A percentile compares a stretch with the other conserved stretches of the same genome.
Conservation (phyloP, 2,888 invertebrate genomes). For the Apamea anceps region DNA sequence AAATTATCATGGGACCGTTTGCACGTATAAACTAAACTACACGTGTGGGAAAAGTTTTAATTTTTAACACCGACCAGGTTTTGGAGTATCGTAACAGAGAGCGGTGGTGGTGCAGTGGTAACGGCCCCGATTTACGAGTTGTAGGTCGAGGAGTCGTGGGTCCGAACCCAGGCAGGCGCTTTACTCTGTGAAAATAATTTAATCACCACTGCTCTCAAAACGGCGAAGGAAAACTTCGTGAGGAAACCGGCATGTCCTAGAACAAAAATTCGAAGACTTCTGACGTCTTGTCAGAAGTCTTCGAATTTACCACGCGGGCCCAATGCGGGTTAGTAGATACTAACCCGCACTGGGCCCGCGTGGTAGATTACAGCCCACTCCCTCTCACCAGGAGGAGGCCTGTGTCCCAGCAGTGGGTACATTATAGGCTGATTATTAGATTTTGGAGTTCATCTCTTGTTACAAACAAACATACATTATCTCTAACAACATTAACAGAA, state of each 20-base stretch:
- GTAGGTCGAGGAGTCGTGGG: neutral
- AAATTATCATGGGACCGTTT: slow-evolving; percentile 46
- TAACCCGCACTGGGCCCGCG: neutral
- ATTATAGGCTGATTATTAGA: neutral
- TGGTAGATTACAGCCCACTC: neutral
- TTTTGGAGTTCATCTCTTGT: neutral
- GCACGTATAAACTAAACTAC: slow-evolving; percentile 23
- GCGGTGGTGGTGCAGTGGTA: neutral
- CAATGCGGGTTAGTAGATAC: too few relatives aligned
- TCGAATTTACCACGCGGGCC: too few relatives aligned
- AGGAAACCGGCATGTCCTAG: too few relatives aligned
- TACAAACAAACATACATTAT: slow-evolving; percentile 16
- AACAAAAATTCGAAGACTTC: neutral
- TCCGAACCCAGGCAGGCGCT: too few relatives aligned
- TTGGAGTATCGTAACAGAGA: neutral
- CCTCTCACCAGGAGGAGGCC: neutral
- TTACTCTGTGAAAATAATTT: neutral
- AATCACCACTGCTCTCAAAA: neutral
- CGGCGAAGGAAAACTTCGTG: too few relatives aligned
- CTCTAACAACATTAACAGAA: neutral
- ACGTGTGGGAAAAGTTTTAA: slow-evolving; percentile 1
- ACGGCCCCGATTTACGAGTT: neutral
- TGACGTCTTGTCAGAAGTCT: too few relatives aligned
- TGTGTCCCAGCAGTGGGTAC: neutral
- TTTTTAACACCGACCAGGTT: slow-evolving; percentile 19